A percentile compares a stretch with the other conserved stretches of the same genome.
Conservation (phyloP, 2,113 vertebrate genomes). For the Suricata suricatta region DNA sequence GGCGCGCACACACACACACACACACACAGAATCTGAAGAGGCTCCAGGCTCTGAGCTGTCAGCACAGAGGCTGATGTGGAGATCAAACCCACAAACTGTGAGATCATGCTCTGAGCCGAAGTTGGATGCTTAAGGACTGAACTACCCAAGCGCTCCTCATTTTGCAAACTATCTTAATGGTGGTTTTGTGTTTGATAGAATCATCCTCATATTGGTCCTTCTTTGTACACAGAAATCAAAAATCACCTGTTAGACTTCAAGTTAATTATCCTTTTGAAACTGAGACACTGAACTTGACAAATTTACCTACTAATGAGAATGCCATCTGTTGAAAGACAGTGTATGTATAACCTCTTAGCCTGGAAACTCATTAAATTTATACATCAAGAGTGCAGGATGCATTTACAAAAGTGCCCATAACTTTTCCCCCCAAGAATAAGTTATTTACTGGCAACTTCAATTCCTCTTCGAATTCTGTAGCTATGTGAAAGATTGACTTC, state of each 20-base stretch:
- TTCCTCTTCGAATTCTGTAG: background rate
- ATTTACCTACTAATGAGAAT: background rate
- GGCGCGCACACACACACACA: too few relatives aligned
- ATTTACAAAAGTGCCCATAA: background rate
- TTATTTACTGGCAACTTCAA: conserved; percentile 18
- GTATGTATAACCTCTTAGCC: background rate
- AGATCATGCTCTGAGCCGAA: too few relatives aligned
- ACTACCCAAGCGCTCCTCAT: background rate
- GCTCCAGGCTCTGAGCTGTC: too few relatives aligned
- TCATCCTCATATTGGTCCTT: background rate
- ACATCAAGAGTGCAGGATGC: background rate
- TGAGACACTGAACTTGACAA: background rate
- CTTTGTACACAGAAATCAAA: background rate
- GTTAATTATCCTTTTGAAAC: conserved; percentile 38
- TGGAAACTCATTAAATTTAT: background rate
- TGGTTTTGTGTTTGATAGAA: background rate
- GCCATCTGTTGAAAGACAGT: background rate
- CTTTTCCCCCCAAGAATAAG: background rate
- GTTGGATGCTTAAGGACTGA: too few relatives aligned
- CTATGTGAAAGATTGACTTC: background rate
- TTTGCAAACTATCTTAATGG: background rate
- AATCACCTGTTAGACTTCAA: background rate
- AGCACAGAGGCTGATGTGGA: too few relatives aligned
- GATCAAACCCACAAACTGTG: too few relatives aligned
- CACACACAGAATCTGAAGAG: too few relatives aligned